These are phyloP conservation scores for Myoxocephalus aenaeus DNA, from an alignment of 2,797 vertebrate genomes.

Conservation along the genomic window DNA sequence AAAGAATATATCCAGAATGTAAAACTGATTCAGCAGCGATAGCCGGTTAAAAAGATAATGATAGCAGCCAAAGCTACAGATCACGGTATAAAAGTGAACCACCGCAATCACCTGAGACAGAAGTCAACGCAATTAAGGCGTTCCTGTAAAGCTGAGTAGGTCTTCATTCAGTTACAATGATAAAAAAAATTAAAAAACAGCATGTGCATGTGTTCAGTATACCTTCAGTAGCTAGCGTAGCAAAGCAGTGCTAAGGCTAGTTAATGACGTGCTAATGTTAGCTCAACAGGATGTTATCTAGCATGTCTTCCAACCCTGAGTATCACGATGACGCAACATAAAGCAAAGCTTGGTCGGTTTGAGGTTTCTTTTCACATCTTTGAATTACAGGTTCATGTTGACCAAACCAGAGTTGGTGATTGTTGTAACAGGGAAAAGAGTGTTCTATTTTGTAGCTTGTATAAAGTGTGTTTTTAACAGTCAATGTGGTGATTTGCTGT, in stretches of 20 bases:
- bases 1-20: too few relatives aligned
- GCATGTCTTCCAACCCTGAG: background rate
- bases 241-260: background rate
- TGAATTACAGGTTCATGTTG: too few relatives aligned
- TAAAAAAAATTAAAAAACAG: background rate
- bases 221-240: background rate
- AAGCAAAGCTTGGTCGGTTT: too few relatives aligned
- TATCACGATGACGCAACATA: background rate
- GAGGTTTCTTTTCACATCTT: too few relatives aligned
- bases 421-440: too few relatives aligned
- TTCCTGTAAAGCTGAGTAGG: background rate
- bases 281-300: background rate
- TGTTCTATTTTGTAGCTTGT: too few relatives aligned
- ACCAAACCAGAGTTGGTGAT: too few relatives aligned
- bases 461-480: background rate
- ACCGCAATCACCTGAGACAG: background rate
- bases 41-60: too few relatives aligned
- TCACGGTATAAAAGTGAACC: background rate
- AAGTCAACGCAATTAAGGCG: background rate
- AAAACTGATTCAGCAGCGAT: too few relatives aligned
- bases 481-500: background rate
- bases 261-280: background rate
- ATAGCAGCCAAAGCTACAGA: background rate
- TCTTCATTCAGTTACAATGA: background rate
- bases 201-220: background rate